Conservation (phyloP, 1,140 invertebrate genomes). For the Capitella teleta region DNA sequence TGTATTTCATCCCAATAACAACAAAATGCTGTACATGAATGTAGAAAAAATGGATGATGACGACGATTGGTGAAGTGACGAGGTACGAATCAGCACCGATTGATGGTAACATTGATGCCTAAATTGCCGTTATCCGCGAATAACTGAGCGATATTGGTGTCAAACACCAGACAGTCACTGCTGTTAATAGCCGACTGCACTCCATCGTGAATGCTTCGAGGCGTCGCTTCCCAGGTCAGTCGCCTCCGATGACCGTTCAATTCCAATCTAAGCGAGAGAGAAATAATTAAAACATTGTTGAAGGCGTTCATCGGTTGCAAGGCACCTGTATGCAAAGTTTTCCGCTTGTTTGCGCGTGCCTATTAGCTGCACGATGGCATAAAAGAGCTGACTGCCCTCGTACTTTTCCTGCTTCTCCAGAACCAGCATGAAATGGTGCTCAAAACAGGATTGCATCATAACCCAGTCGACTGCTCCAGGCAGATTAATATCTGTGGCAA, state of each 20-base stretch:
- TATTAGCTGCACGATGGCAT: conserved; percentile 98
- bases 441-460: conserved; percentile 99
- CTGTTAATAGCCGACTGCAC: conserved; percentile 96
- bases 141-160: conserved; percentile 91
- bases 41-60: too few relatives aligned
- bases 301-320: background rate
- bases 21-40: too few relatives aligned
- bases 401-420: conserved; percentile 82
- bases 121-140: conserved; percentile 99
- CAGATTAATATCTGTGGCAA: conserved; percentile 98
- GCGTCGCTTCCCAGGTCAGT: conserved; percentile 98
- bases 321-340: conserved; percentile 89
- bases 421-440: conserved; percentile 97
- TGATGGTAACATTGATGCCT: conserved; percentile 97
- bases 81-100: conserved; percentile 27
- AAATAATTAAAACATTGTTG: background rate
- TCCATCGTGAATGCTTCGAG: conserved; percentile 95
- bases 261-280: conserved; percentile 52
- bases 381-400: conserved; percentile 52
- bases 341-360: conserved; percentile 97
- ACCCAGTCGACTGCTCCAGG: conserved; percentile 99
- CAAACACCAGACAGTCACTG: conserved; percentile 97
- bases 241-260: conserved; percentile 85
- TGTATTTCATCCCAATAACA: too few relatives aligned
- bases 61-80: too few relatives aligned